Base-by-base conservation (phyloP, 2,113 vertebrate genomes). In the Progne subis region DNA sequence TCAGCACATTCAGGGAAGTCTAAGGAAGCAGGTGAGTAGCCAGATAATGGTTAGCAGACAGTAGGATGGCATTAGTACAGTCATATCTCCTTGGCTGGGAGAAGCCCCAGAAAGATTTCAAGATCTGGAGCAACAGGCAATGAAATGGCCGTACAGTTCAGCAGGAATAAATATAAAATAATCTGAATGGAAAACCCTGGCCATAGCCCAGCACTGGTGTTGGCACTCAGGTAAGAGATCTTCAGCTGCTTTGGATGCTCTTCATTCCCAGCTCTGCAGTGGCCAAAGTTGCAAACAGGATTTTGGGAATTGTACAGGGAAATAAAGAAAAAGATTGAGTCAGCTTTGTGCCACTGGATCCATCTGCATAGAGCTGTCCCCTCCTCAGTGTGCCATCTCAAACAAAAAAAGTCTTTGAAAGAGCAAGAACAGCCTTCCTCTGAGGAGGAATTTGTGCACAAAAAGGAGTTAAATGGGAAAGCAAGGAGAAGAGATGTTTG, bases 281-380 rank as follows among this genome's bases (percentile, higher is more conserved):
- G 28, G 31, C 68, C 39, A 29, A 29, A 70, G 50, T 14, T 8
- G 37, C 52, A 89, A 92, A 83, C 0, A 39, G n/a, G 57, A 34
- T 68, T 84, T 65, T 61, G 57, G 43, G 19, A 75, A 25, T 34
- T 70, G 15, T 39, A 21, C 8, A 29, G 32, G 18, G 7, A 8
- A 31, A n/a, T 24, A 23, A 49, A 24, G 50, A 44, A 46, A 31
- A 24, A 9, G 6, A 49, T 9, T 32, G 14, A 69, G 43, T 53
- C 47, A 79, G n/a, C 14, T 8, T 43, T 39, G 7, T 28, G 61
- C 18, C 37, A 25, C n/a, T 24, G 8, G 26, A 7, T 46, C 8
- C 10, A 2, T 39, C 46, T 32, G 37, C 1, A 0, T 0, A 18
- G 56, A 8, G 12, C 47, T 47, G 37, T 31, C 69, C 19, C 79